These are phyloP conservation scores for Eidolon dupreanum DNA, from an alignment of 2,797 vertebrate species.

Conservation along the genomic window DNA sequence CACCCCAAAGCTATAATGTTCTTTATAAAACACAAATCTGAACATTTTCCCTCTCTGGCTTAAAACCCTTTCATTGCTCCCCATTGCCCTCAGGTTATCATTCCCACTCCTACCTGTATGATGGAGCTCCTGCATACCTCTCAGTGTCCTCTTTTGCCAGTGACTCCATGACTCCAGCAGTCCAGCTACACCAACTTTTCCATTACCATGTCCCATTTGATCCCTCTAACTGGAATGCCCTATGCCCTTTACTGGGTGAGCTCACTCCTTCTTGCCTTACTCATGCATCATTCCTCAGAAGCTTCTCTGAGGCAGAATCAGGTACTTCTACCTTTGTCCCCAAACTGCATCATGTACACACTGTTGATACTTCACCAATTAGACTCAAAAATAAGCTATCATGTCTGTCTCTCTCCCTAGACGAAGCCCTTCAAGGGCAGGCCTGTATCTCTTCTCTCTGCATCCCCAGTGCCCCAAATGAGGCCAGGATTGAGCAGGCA, in stretches of 20 bases:
- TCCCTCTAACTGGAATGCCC: neutral
- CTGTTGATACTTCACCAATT: neutral
- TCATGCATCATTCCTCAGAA: neutral
- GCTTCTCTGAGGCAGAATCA: neutral
- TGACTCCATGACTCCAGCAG: neutral
- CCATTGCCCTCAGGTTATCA: neutral
- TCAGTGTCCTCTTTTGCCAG: neutral
- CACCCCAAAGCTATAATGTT: neutral
- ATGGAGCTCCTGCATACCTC: neutral
- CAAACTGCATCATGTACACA: neutral
- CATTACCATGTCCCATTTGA: neutral
- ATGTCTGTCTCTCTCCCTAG: neutral
- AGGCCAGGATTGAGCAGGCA: neutral
- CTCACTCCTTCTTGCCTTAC: neutral
- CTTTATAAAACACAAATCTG: slow-evolving; percentile 2
- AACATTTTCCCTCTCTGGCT: slow-evolving; percentile 1
- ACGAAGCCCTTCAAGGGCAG: neutral
- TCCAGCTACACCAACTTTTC: neutral
- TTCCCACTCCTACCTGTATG: neutral
- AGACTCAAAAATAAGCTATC: neutral
- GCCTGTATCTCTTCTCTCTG: neutral
- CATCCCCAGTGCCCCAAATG: neutral
- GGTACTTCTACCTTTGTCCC: neutral
- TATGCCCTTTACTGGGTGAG: neutral
- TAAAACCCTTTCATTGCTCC: neutral